Evolutionary conservation across 2,797 vertebrate species (phyloP).

Genomic region (Cossypha polioptera): DNA sequence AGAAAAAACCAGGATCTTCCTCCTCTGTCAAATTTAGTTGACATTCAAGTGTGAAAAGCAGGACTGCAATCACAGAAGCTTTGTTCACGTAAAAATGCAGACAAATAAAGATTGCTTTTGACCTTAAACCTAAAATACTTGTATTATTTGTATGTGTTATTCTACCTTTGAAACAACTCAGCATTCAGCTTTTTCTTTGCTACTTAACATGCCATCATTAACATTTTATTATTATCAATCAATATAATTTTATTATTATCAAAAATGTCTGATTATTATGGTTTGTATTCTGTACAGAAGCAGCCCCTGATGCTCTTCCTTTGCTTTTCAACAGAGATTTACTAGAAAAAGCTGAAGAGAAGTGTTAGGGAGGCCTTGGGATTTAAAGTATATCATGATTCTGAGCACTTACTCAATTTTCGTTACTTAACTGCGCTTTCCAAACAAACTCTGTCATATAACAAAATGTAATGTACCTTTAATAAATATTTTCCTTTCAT

Average conservation of each 20-base stretch:
- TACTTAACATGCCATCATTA: neutral
- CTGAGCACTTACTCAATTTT: neutral
- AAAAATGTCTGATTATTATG: neutral
- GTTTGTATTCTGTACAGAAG: neutral
- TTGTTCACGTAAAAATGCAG: neutral
- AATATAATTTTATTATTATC: neutral
- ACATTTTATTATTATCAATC: neutral
- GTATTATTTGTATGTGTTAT: neutral
- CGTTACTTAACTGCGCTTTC: neutral
- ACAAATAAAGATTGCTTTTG: neutral
- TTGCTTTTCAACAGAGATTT: constrained; percentile 8
- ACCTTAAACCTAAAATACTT: neutral
- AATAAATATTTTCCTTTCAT: neutral
- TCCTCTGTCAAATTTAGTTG: neutral
- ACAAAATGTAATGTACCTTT: neutral
- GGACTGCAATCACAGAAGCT: neutral
- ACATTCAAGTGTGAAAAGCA: neutral
- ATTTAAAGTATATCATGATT: neutral
- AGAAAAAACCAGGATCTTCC: neutral
- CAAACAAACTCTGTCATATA: neutral
- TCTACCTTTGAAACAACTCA: neutral
- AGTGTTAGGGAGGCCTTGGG: neutral
- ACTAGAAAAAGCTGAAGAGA: constrained; percentile 1
- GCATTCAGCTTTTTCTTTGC: neutral
- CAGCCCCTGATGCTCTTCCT: neutral